Percentiles rank a stretch among this genome's conserved stretches.
phyloP scores from a whole-genome alignment of 2,888 invertebrate genomes.

The Plebejus argus region DNA sequence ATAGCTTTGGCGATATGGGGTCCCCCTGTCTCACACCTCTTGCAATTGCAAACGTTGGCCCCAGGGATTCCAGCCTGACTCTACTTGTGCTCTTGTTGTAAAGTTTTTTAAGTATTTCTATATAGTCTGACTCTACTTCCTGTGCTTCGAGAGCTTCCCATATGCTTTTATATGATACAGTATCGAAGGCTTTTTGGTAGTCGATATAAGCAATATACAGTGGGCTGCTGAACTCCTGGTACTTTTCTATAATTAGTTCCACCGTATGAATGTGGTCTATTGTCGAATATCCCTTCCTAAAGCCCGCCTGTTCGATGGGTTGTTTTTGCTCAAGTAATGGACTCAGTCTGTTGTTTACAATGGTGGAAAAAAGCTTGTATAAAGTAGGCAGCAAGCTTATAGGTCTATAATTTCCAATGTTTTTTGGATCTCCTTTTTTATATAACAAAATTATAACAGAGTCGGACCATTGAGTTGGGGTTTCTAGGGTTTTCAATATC shows the following conservation, averaged over 20 bases:
- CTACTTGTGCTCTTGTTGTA: slow-evolving; percentile 27
- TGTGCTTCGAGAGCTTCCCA: slow-evolving; percentile 22
- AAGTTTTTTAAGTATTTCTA: slow-evolving; percentile 23
- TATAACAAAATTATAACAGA: slow-evolving; percentile 38
- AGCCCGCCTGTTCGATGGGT: slow-evolving; percentile 38
- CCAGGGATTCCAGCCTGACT: slow-evolving; percentile 24
- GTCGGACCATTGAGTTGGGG: slow-evolving; percentile 37
- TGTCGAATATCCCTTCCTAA: slow-evolving; percentile 35
- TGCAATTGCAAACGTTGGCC: slow-evolving; percentile 12
- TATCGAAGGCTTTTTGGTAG: too few species aligned
- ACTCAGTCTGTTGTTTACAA: too few species aligned
- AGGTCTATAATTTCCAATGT: not conserved
- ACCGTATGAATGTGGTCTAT: slow-evolving; percentile 40
- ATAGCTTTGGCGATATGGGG: slow-evolving; percentile 3
- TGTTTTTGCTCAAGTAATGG: not conserved
- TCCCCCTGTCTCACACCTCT: slow-evolving; percentile 31
- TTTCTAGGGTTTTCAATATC: slow-evolving; percentile 30
- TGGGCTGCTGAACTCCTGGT: slow-evolving; percentile 36
- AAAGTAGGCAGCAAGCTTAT: too few species aligned
- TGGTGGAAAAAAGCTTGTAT: too few species aligned
- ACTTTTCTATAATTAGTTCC: slow-evolving; percentile 40
- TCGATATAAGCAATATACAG: too few species aligned
- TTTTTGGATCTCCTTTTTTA: slow-evolving; percentile 38
- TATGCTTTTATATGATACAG: not conserved
- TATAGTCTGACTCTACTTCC: slow-evolving; percentile 23